Evolutionary conservation across 2,797 vertebrate genomes (phyloP), one percentile per base, ranked within the genome.

Genomic region (Amblyopsis hoosieri): DNA sequence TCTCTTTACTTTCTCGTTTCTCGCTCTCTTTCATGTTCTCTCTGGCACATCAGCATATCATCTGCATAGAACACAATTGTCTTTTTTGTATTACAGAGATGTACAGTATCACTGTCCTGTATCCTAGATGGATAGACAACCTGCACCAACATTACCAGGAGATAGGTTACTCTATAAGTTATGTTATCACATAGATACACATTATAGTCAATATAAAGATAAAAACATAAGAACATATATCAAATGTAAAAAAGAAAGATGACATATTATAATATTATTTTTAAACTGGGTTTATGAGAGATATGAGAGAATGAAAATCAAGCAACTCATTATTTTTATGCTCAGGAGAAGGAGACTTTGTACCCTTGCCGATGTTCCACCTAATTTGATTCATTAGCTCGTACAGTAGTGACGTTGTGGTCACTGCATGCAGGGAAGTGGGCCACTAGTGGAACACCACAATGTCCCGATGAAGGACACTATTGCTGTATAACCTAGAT

Each of bases 321-420:
- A 29, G 23, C 23, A 29, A 29, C 23, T 29, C 23, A 29, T 88
- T 60, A 67, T 87, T 87, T 86, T 84, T 75, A 71, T 81, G 76
- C 76, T 71, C 81, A 65, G 75, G 69, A 84, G 81, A 84, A 81
- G 75, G 69, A 81, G 79, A 69, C 71, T 84, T 68, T 79, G 80
- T 87, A 86, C 76, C 78, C 76, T 60, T 60, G 82, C 75, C 87
- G 89, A 92, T 86, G 89, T 83, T 85, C 78, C 85, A 88, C 85
- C 89, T 89, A 84, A 90, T 90, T 88, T 91, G 89, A 92, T 90
- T 84, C 87, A 90, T 91, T 91, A 90, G 74, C 72, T 75, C 33
- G 50, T 68, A 29, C 23, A 29, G 23, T 37, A 68, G 71, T 66
- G 81, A 83, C 47, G 76, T 82, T 76, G 74, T 86, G 83, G 85